Evolutionary conservation across 2,888 invertebrate species (phyloP), one percentile per base, ranked within the genome.

Genomic region (Callimorpha dominula): DNA sequence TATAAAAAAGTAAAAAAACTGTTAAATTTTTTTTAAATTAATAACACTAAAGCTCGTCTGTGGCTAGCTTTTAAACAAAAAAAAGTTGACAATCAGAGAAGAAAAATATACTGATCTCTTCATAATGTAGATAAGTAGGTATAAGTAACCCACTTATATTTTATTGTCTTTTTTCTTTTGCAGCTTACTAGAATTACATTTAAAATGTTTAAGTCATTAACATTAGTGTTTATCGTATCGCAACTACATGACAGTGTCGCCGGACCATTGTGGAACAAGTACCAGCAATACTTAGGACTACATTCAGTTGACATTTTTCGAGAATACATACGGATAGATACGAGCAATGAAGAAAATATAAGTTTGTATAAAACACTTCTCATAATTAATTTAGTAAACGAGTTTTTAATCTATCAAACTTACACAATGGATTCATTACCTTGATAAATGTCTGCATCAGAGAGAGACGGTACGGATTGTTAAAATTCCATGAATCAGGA

Each of bases 241-340:
- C 15, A 66, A 66, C 15, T 63, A n/a, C 50, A 65, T n/a, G 66
- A 68, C 9, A 65, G 64, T 20, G 31, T 66, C 46, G 74, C 74
- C 40, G 72, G 50, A 11, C 73, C 79, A 14, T 14, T 75, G 14
- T 31, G 31, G 20, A 77, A 79, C 57, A 75, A 75, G 65, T 81
- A 78, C 60, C 63, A 73, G 63, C 40, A 42, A 20, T 83, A 80
- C 66, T 65, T 72, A 14, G 69, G 73, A 54, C 8, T 81, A 9
- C 65, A 12, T 9, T 54, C 90, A 1, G 87, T 92, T 3, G 79
- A 84, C 31, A 81, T 77, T 67, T 87, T 91, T 75, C 86, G 84
- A 68, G 88, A 92, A 79, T 92, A 91, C 68, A 67, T 92, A 12
- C 86, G 82, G 67, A 92, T 92, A 65, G 90, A 92, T 52, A 92